These are phyloP conservation scores for Poecilia gillii DNA, from an alignment of 2,797 vertebrate genomes.

Conservation along the genomic window DNA sequence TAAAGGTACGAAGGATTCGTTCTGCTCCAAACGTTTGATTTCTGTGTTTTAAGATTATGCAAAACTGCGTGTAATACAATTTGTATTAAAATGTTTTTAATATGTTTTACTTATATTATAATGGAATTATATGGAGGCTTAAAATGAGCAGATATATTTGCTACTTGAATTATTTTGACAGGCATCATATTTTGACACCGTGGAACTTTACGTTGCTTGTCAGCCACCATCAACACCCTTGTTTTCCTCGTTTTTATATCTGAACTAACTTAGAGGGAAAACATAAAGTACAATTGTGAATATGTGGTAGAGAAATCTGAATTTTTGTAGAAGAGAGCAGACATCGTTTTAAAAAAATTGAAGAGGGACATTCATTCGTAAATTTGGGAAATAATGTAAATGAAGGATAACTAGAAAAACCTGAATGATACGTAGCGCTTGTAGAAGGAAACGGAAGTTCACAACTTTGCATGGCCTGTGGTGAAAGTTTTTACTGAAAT, in stretches of 20 bases:
- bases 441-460: background rate
- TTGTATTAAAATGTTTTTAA: rapidly evolving
- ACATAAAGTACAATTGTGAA: background rate
- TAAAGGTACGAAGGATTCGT: background rate
- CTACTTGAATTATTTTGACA: conserved; percentile 44
- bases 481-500: background rate
- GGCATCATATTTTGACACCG: conserved; percentile 7
- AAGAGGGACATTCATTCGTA: background rate
- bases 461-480: background rate
- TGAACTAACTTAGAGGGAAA: background rate
- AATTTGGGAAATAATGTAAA: background rate
- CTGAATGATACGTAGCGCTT: background rate
- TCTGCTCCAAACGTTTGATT: rapidly evolving
- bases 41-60: rapidly evolving
- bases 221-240: background rate
- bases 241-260: background rate
- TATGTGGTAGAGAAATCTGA: background rate
- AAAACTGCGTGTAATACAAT: rapidly evolving
- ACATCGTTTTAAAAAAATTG: background rate
- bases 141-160: rapidly evolving
- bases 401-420: background rate
- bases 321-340: background rate
- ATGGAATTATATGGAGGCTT: too few species aligned
- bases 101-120: rapidly evolving
- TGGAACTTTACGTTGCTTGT: conserved; percentile 51